Evolutionary conservation across 1,140 invertebrate genomes (phyloP), one percentile per base, ranked within the genome.

Genomic region (Zophobas morio): DNA sequence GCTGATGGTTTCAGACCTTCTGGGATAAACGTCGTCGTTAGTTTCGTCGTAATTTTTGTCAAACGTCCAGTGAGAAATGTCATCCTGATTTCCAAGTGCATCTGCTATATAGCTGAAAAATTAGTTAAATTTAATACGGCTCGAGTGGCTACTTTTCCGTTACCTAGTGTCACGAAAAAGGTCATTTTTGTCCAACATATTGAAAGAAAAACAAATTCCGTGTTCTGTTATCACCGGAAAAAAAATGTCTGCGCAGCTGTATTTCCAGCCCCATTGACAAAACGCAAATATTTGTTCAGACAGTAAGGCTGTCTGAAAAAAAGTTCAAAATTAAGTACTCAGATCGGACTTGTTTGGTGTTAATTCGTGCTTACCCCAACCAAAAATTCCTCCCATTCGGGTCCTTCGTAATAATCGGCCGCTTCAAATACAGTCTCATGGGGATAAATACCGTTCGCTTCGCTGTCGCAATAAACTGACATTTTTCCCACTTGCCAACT

Each of bases 61-160:
- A 51, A 51, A 5, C 6, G 3, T 20, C 49, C 49, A 51, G 6
- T 20, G 4, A 6, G n/a, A 51, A 20, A 20, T 49, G 46, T 70
- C 3, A 3, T 51, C n/a, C 20, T 51, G 49, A n/a, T 51, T 2
- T 6, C 2, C n/a, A 20, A 2, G 20, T 6, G 49, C 3, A 51
- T 51, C 49, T 6, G 4, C 49, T 6, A 51, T 51, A 20, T 51
- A 51, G n/a, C 49, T 51, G 20, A 51, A 51, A 51, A 51, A n/a
- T 6, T 51, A 2, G 2, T n/a, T 2, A 51, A 51, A 51, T 51
- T 51, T 2, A 20, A 51, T 2, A 51, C 20, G 6, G 2, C 6
- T 20, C 6, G 2, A 51, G 20, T 51, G 4, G 4, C 49, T 20
- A 49, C 47, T n/a, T 6, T 49, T 20, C 20, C 20, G 81, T 51